Evolutionary conservation across 2,888 invertebrate genomes (phyloP).

Genomic region (Metacarcinus magister): DNA sequence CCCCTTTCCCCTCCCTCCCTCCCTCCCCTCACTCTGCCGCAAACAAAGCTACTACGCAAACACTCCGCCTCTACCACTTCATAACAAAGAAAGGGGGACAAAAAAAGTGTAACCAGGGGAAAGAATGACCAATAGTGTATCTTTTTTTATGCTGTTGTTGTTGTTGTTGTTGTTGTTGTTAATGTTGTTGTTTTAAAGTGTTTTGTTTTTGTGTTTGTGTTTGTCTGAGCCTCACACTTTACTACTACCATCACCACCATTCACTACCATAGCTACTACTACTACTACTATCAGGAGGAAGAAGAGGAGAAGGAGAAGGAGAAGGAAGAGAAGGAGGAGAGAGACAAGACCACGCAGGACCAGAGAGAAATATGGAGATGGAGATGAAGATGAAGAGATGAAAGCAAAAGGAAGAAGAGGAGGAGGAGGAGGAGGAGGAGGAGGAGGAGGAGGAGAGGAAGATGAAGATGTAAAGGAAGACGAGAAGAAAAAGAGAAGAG

Average conservation of each 20-base stretch:
- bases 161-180: no score
- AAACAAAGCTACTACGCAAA: background rate
- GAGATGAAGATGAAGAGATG: background rate
- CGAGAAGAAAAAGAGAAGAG: no score
- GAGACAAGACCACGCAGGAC: background rate
- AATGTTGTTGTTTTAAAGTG: no score
- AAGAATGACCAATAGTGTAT: background rate
- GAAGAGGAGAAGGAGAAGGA: no score
- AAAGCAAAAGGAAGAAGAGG: background rate
- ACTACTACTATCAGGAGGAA: no score
- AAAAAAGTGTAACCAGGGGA: background rate
- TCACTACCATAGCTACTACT: no score
- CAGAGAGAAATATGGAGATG: background rate
- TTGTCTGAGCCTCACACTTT: no score
- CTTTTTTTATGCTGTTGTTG: background rate
- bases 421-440: background rate
- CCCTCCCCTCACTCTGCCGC: background rate
- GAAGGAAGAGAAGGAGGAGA: background rate
- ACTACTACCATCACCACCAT: no score
- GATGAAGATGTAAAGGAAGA: no score
- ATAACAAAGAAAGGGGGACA: background rate
- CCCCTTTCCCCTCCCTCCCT: background rate
- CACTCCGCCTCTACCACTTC: background rate
- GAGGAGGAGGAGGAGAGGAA: background rate
- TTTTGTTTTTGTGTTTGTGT: no score